These are phyloP conservation scores for Electrophaes corylata DNA, from an alignment of 2,888 invertebrate species.

Conservation along the genomic window DNA sequence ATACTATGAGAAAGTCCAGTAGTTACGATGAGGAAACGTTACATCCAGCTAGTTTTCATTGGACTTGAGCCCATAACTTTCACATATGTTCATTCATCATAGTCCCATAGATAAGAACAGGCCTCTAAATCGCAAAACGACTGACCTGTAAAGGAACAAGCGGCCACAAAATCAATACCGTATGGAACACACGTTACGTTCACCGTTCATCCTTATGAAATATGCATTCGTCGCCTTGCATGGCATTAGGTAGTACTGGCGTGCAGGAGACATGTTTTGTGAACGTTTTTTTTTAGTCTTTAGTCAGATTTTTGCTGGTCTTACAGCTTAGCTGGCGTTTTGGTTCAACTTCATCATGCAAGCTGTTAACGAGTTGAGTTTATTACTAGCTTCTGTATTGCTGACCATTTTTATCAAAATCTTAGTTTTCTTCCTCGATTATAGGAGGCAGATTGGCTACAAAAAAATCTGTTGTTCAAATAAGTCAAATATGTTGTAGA, in stretches of 20 bases:
- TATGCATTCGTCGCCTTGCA: constrained; percentile 32
- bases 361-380: no score
- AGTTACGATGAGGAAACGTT: no score
- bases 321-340: no score
- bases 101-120: constrained; percentile 2
- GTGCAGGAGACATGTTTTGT: constrained; percentile 6
- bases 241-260: constrained; percentile 16
- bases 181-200: constrained; percentile 19
- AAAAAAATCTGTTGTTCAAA: no score
- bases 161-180: constrained; percentile 34
- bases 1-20: no score
- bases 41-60: not conserved
- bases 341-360: no score
- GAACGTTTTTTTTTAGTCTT: constrained; percentile 10
- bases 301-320: not conserved
- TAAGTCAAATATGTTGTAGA: no score
- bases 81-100: not conserved
- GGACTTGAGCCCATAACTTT: not conserved
- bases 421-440: no score
- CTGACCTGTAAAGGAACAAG: constrained; percentile 25
- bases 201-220: constrained; percentile 33
- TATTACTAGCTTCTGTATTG: no score
- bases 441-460: no score
- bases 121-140: constrained; percentile 14
- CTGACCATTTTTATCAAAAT: no score